These are phyloP conservation scores for Bombyx mandarina DNA, from an alignment of 1,140 invertebrate genomes.

Conservation along the genomic window DNA sequence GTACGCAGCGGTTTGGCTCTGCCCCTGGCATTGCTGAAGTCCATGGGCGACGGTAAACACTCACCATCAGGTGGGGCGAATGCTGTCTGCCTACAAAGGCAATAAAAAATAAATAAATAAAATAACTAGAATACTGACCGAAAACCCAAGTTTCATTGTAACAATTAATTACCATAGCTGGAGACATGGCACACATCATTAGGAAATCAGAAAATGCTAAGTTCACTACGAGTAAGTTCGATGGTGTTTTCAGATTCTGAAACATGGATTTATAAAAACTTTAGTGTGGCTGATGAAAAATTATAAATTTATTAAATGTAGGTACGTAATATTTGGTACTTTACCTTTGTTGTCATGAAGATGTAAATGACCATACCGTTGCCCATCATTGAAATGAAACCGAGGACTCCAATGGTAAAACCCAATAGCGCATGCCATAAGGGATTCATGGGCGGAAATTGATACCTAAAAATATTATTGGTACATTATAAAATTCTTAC, in stretches of 20 bases:
- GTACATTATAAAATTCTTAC: too few relatives aligned
- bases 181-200: slow-evolving; percentile 89
- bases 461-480: slow-evolving; percentile 56
- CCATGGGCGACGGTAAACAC: too few relatives aligned
- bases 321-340: neutral
- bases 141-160: slow-evolving; percentile 90
- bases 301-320: too few relatives aligned
- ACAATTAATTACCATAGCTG: slow-evolving; percentile 89
- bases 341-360: slow-evolving; percentile 74
- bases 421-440: slow-evolving; percentile 77
- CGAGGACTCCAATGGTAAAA: slow-evolving; percentile 74
- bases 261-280: slow-evolving; percentile 4
- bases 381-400: slow-evolving; percentile 78
- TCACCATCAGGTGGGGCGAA: too few relatives aligned
- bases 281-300: neutral
- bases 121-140: slow-evolving; percentile 60
- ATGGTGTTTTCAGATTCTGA: slow-evolving; percentile 81
- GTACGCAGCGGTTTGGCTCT: too few relatives aligned
- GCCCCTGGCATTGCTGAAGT: too few relatives aligned
- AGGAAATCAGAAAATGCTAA: slow-evolving; percentile 89
- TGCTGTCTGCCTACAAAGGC: too few relatives aligned
- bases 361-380: slow-evolving; percentile 92
- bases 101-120: too few relatives aligned
- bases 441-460: slow-evolving; percentile 77
- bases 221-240: slow-evolving; percentile 88